Conservation (phyloP, 2,888 invertebrate genomes). For the Leptothorax acervorum region DNA sequence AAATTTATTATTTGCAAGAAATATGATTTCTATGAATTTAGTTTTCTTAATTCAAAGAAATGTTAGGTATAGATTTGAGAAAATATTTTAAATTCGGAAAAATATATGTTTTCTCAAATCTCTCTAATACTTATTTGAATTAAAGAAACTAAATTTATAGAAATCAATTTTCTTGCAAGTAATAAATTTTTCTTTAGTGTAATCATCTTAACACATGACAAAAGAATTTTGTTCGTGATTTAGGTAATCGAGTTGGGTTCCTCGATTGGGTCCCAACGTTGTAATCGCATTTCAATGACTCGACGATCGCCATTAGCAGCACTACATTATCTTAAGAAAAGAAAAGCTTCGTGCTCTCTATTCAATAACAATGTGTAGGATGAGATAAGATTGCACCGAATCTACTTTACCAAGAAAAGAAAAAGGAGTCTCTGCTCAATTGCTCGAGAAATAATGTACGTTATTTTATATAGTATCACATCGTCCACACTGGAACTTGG, state of each 20-base stretch:
- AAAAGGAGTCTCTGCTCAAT: not conserved
- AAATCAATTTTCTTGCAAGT: no score
- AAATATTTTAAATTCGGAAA: no score
- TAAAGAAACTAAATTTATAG: no score
- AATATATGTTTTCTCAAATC: no score
- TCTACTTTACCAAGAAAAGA: not conserved
- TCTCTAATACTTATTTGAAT: no score
- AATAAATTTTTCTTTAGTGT: no score
- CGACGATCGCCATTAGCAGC: not conserved
- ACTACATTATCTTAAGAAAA: not conserved
- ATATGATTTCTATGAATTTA: no score
- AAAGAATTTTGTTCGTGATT: not conserved
- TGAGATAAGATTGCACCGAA: constrained; percentile 34
- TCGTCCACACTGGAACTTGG: not conserved
- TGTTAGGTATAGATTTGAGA: no score
- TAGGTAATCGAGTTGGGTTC: not conserved
- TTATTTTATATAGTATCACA: constrained; percentile 1
- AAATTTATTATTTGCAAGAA: no score
- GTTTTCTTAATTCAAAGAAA: no score
- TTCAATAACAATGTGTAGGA: not conserved
- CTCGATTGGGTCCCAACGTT: not conserved
- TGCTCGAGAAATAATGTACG: not conserved
- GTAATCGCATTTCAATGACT: constrained; percentile 6
- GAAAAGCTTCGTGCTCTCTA: not conserved
- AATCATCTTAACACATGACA: constrained; percentile 18